Evolutionary conservation across 2,797 vertebrate species (phyloP).

Genomic region (Urocyon cinereoargenteus): DNA sequence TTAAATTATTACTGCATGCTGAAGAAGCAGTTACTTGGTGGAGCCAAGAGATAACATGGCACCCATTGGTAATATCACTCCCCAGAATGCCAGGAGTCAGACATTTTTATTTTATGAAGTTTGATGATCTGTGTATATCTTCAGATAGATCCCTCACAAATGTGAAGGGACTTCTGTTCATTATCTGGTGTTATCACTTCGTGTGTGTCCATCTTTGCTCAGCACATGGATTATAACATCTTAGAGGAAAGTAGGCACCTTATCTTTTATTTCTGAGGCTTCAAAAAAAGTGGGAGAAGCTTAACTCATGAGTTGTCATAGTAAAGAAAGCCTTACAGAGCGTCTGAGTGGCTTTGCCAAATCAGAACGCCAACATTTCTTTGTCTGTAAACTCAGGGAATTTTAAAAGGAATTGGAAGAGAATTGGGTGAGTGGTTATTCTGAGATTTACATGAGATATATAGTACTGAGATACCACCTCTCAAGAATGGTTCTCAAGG

Average conservation of each 20-base stretch:
- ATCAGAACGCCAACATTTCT: background rate
- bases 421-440: background rate
- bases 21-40: background rate
- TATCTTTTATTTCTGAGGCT: background rate
- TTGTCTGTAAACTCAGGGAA: background rate
- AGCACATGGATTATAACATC: background rate
- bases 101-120: conserved; percentile 16
- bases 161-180: background rate
- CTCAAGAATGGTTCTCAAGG: background rate
- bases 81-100: background rate
- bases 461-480: background rate
- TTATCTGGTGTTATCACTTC: background rate
- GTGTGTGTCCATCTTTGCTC: background rate
- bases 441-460: background rate
- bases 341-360: background rate
- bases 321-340: background rate
- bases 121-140: background rate
- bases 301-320: background rate
- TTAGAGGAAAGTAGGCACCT: background rate
- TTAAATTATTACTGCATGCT: background rate
- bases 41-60: background rate
- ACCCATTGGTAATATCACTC: background rate
- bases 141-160: background rate
- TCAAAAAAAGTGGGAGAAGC: background rate
- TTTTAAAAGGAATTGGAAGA: background rate